These are phyloP conservation scores for Rhopalosiphum padi DNA, from an alignment of 1,140 invertebrate genomes.

Conservation along the genomic window DNA sequence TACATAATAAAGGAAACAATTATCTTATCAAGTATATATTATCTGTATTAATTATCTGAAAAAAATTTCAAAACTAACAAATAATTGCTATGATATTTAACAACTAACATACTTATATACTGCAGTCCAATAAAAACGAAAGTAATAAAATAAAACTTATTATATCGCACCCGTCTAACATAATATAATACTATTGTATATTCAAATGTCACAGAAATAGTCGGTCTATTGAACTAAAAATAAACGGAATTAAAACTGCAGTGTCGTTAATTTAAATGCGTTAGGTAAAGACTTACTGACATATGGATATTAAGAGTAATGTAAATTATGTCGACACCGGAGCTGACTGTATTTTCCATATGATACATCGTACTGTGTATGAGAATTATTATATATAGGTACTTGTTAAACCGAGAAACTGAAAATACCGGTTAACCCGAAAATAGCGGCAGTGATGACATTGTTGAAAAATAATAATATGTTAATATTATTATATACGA, in stretches of 20 bases:
- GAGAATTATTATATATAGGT: not conserved
- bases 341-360: conserved; percentile 5
- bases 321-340: conserved; percentile 13
- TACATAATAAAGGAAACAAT: not conserved
- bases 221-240: not conserved
- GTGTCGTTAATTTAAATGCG: not conserved
- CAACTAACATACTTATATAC: not conserved
- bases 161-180: not conserved
- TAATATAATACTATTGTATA: not conserved
- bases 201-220: not conserved
- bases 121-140: not conserved
- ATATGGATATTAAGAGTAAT: not conserved
- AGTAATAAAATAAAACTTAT: not conserved
- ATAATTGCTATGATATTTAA: not conserved
- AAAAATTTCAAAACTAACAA: not conserved
- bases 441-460: conserved; percentile 32
- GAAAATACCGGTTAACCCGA: conserved; percentile 48
- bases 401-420: not conserved
- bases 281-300: not conserved
- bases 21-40: not conserved
- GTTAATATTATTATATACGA: not conserved
- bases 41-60: not conserved
- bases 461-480: conserved; percentile 36
- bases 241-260: not conserved
- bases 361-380: not conserved